A percentile compares a stretch with the other conserved stretches of the same genome.
Conservation (phyloP, 2,888 invertebrate species). For the Aleiodes testaceus region DNA sequence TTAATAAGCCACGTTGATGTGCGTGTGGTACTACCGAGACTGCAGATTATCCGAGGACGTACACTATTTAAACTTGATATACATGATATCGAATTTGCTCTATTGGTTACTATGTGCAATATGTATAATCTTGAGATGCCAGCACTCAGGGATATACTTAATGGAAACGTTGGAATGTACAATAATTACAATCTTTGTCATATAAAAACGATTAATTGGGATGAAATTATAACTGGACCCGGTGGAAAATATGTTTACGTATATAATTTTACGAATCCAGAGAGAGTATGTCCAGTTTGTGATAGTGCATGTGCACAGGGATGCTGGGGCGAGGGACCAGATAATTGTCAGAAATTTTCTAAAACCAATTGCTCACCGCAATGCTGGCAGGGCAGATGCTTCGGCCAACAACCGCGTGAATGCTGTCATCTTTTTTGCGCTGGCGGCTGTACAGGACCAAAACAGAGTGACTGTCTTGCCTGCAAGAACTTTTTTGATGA, state of each 20-base stretch:
- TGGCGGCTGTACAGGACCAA: slow-evolving; percentile 96
- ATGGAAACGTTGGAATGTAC: slow-evolving; percentile 92
- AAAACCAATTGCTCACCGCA: slow-evolving; percentile 95
- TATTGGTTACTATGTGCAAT: slow-evolving; percentile 90
- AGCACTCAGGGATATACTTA: slow-evolving; percentile 89
- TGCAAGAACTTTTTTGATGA: slow-evolving; percentile 97
- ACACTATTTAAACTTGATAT: slow-evolving; percentile 91
- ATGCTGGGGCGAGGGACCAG: slow-evolving; percentile 96
- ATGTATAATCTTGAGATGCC: slow-evolving; percentile 92
- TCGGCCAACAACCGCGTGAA: slow-evolving; percentile 91
- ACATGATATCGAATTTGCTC: slow-evolving; percentile 87
- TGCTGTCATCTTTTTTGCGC: slow-evolving; percentile 98
- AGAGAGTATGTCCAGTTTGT: slow-evolving; percentile 87
- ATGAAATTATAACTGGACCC: slow-evolving; percentile 90
- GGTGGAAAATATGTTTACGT: slow-evolving; percentile 83
- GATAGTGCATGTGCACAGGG: slow-evolving; percentile 84
- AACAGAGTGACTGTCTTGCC: slow-evolving; percentile 95
- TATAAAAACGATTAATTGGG: slow-evolving; percentile 93
- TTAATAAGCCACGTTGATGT: slow-evolving; percentile 95
- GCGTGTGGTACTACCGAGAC: slow-evolving; percentile 87
- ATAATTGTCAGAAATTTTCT: slow-evolving; percentile 95
- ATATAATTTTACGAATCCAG: slow-evolving; percentile 88
- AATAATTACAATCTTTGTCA: slow-evolving; percentile 97
- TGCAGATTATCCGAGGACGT: slow-evolving; percentile 95
- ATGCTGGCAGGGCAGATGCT: slow-evolving; percentile 95